Percentiles rank a stretch among this genome's conserved stretches.
phyloP scores from a whole-genome alignment of 2,113 vertebrate genomes.

The Madoqua kirkii region DNA sequence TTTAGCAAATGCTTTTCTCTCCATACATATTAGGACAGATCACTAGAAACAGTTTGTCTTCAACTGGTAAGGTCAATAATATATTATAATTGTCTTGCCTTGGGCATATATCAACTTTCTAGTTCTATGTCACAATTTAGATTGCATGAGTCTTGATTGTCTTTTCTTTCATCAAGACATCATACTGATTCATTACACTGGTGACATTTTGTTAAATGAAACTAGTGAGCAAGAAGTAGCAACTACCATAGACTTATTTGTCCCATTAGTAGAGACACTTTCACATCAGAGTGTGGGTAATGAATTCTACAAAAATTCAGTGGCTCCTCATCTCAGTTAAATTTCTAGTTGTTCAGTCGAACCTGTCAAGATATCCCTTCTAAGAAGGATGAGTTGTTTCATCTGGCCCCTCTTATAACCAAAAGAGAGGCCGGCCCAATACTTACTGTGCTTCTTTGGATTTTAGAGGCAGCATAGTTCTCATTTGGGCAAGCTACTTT shows the following conservation, averaged over 20 bases:
- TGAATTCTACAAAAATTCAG: background rate
- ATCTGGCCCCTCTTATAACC: background rate
- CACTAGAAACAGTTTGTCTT: background rate
- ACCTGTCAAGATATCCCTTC: background rate
- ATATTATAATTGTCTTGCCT: background rate
- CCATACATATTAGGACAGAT: background rate
- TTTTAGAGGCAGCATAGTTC: background rate
- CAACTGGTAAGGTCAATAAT: background rate
- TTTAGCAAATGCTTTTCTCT: background rate
- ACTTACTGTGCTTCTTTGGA: background rate
- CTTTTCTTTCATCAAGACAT: background rate
- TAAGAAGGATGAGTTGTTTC: background rate
- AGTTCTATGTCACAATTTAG: background rate
- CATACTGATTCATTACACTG: background rate
- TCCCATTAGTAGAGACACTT: background rate
- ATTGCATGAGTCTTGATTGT: background rate
- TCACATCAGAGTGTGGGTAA: background rate
- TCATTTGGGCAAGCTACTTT: background rate
- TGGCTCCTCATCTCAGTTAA: background rate
- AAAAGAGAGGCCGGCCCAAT: background rate
- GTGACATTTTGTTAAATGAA: background rate
- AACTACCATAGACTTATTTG: background rate
- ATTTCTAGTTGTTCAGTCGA: background rate
- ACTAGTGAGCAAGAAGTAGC: background rate
- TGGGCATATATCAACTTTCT: background rate